Base-by-base conservation (phyloP, 2,888 invertebrate species). In the Athalia rosae region DNA sequence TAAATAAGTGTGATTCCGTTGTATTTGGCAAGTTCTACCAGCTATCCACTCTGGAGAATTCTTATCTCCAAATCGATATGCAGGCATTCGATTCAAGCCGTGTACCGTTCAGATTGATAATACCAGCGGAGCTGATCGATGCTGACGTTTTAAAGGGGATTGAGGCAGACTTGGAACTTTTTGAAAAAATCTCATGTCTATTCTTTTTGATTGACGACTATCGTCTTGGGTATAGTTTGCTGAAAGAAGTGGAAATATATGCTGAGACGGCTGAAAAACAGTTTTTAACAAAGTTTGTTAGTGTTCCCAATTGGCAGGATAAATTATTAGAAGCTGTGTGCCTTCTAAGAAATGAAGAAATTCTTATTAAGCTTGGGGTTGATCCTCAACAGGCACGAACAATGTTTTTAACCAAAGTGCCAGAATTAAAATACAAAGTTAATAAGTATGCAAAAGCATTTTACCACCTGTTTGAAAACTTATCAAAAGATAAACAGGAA, bases 241-340 rank as follows among this genome's bases (percentile, higher is more conserved):
- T 84, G 7, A 28, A 28, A 28, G 28, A 28, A 28, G 28, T 28
- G 28, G 28, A 28, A 28, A 28, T 28, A 28, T 28, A 28, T 28
- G 28, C 28, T 28, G 28, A 28, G 28, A 28, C 28, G 28, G 28
- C 28, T 28, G 28, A 28, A 28, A 28, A 73, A 63, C 8, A 62
- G 67, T 3, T 69, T 81, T 50, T 91, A 9, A 73, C 80, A 9
- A 80, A 84, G 61, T 90, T 90, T 87, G 82, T 87, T 15, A 79
- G 78, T 0, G 85, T 87, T 71, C 63, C 74, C 2, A 82, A 87
- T 15, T 93, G 93, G 92, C 87, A 89, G 43, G 81, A 85, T 0
- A 87, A 89, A 80, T 80, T 93, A 0, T 78, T 93, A 0, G 93
- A 93, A 87, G 91, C 92, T 0, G 81, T 93, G 28, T 89, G 91